Percentiles rank a stretch among this genome's conserved stretches.
These are phyloP conservation scores for Periparus ater DNA, from an alignment of 2,797 vertebrate species.

Conservation along the genomic window DNA sequence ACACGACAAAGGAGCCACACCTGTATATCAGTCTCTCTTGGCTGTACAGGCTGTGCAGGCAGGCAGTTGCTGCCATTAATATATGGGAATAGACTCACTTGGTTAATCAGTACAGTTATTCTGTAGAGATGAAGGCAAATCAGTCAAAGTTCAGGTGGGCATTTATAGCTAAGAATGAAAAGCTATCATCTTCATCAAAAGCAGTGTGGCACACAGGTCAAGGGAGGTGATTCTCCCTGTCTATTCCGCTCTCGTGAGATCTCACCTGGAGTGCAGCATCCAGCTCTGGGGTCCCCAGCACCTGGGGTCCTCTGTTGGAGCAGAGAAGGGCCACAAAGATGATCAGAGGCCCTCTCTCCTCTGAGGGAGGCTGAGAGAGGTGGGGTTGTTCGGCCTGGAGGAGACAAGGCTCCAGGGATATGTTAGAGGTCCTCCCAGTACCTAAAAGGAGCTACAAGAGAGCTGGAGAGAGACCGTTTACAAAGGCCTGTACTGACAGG, in stretches of 20 bases:
- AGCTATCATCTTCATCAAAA: neutral
- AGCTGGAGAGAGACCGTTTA: neutral
- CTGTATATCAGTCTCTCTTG: neutral
- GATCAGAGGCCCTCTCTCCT: neutral
- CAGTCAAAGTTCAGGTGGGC: neutral
- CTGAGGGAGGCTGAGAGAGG: neutral
- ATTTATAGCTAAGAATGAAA: neutral
- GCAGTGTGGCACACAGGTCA: accelerated
- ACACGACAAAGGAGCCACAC: neutral
- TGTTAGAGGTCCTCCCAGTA: neutral
- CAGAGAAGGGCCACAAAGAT: neutral
- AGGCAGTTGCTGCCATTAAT: neutral
- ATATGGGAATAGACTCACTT: neutral
- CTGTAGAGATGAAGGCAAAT: neutral
- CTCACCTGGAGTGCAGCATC: neutral
- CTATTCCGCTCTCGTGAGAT: accelerated
- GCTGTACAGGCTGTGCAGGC: neutral
- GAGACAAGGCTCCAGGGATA: neutral
- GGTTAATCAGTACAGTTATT: neutral
- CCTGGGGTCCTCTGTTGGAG: no score
- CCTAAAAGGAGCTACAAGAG: no score
- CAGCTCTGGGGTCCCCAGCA: neutral
- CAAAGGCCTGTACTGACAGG: neutral
- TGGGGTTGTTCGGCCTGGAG: neutral
- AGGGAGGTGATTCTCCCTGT: neutral